Base-by-base conservation (phyloP, 1,140 invertebrate genomes). In the Archegozetes longisetosus region DNA sequence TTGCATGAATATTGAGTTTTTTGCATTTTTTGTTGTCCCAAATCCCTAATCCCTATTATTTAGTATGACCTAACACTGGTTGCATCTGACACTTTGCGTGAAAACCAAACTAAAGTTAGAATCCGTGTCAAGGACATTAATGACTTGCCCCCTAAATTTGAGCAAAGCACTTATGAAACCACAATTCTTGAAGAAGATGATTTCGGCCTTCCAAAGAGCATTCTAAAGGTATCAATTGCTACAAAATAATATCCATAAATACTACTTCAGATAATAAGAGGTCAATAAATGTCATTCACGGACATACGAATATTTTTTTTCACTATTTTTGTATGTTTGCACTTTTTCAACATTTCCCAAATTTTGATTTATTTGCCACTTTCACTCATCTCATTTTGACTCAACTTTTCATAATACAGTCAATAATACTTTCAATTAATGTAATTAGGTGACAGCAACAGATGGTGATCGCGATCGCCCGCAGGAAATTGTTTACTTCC, bases 401-500 rank as follows among this genome's bases (percentile, higher is more conserved):
- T 6, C 32, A 40, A 9, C 6, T 40, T 9, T 40, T 40, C 6
- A 9, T 40, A 40, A 9, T 40, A 40, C 6, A 40, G 6, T 40
- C 17, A 40, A 27, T 61, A 51, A 32, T 56, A 51, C 23, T 52
- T 51, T 55, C 52, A 60, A 47, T 63, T 59, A 63, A 60, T 57
- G 3, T 55, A 24, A 40, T 46, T 72, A 97, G 92, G 91, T 97
- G 51, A 87, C 83, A 25, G 92, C 92, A 24, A 91, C 86, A 2
- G 92, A 97, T 70, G 90, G 90, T 23, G 92, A 97, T 72, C 88
- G 89, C 68, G 89, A 93, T 71, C 80, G 92, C 53, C 84, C 84
- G 49, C 89, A 92, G 68, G 88, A 92, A 68, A 96, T 98, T 69
- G 89, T 95, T 4, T 98, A 97, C 73, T 92, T 91, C 74, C 75